A percentile compares a stretch with the other conserved stretches of the same genome.
phyloP scores from a whole-genome alignment of 1,140 invertebrate species.

The Ceratina australensis region DNA sequence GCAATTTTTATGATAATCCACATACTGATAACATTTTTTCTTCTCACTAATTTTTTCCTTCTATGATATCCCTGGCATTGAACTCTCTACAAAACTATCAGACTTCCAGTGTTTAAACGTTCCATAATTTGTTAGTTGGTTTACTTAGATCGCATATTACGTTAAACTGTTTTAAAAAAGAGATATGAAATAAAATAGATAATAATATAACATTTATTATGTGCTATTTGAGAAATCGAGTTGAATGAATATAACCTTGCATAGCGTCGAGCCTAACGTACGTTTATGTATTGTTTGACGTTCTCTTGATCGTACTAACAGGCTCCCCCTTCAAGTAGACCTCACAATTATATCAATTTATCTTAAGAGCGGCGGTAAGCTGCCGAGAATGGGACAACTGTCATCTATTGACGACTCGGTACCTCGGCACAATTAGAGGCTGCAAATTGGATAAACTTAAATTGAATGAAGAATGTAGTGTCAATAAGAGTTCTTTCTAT shows the following conservation, averaged over 20 bases:
- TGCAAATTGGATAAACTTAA: constrained; percentile 24
- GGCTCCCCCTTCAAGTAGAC: constrained; percentile 2
- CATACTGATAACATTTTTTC: no score
- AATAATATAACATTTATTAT: no score
- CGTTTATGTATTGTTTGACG: constrained; percentile 3
- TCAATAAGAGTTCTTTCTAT: constrained; percentile 29
- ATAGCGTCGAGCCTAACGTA: not conserved
- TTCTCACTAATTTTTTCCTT: no score
- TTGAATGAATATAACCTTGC: not conserved
- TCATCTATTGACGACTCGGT: constrained; percentile 19
- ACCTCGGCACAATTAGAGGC: constrained; percentile 18
- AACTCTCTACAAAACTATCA: no score
- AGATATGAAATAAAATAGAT: no score
- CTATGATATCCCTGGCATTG: no score
- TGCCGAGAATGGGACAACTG: constrained; percentile 24
- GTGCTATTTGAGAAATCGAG: no score
- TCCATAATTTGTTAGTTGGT: not conserved
- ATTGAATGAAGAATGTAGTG: constrained; percentile 29
- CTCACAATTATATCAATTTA: constrained; percentile 36
- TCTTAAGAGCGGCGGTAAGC: constrained; percentile 14
- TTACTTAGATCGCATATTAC: not conserved
- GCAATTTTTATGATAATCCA: no score
- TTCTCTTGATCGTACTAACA: constrained; percentile 3
- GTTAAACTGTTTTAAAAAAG: no score
- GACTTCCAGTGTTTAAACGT: no score